Evolutionary conservation across 1,140 invertebrate genomes (phyloP), one percentile per base, ranked within the genome.

Genomic region (Zaprionus inermis): DNA sequence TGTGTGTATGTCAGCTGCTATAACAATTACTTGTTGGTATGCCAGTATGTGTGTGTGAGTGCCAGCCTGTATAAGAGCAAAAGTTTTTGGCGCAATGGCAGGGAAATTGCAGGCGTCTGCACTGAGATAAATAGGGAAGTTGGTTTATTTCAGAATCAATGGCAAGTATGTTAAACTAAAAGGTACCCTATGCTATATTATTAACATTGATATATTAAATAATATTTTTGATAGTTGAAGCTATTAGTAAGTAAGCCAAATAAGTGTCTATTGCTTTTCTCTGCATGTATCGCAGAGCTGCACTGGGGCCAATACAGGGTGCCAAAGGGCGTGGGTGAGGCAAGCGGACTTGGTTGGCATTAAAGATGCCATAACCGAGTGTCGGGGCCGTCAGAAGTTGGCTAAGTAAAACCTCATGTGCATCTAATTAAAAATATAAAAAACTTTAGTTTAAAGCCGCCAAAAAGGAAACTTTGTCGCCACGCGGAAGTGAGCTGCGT

Each of bases 341-440:
- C n/a, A n/a, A n/a, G n/a, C 22, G 22, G 41, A 18, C 41, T 16
- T 18, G 16, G 44, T 3, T 18, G 59, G 79, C 76, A 72, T 73
- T 89, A 88, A 88, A 89, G 80, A 84, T 89, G 80, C 84, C 83
- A 89, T 84, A 89, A 80, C 79, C 60, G 66, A 73, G 66, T 66
- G 55, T 51, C 66, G 57, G 44, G 18, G 83, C 66, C 75, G 80
- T 83, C 79, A 88, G 80, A 88, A 89, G 61, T 86, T 78, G 82
- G 79, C 46, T 89, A 86, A 86, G 83, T 88, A 83, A 86, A 89
- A 88, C 80, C 83, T 89, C 83, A 88, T 88, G 83, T 88, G 83
- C 83, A 88, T 84, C 84, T 88, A 89, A 88, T 88, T 88, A 88
- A 88, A 89, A 89, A 88, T 86, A 88, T 88, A 89, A 88, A 88